A percentile compares a stretch with the other conserved stretches of the same genome.
phyloP scores from a whole-genome alignment of 2,888 invertebrate species.

The Cheiracanthium punctorium region DNA sequence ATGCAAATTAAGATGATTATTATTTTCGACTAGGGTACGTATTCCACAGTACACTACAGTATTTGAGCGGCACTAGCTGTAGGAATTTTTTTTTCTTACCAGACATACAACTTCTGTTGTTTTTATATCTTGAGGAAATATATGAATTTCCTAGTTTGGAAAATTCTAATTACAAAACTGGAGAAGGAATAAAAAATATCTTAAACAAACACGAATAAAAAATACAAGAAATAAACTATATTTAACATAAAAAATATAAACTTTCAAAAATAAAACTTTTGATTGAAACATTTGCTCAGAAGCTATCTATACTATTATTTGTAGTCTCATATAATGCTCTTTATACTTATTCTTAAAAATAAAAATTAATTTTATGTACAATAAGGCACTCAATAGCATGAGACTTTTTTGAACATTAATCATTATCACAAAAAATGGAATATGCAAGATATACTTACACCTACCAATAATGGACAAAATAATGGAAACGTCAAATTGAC shows the following conservation, averaged over 20 bases:
- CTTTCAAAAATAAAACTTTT: slow-evolving; percentile 31
- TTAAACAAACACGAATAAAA: no score
- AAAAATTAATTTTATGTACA: background rate
- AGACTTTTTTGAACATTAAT: background rate
- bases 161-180: no score
- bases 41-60: no score
- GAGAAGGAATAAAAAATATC: no score
- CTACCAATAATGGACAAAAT: background rate
- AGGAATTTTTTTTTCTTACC: no score
- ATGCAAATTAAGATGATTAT: no score
- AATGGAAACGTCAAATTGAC: background rate
- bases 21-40: no score
- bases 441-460: background rate
- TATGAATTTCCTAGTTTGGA: no score
- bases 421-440: background rate
- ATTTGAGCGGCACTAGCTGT: no score
- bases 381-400: background rate
- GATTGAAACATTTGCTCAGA: slow-evolving; percentile 5
- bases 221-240: no score
- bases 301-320: background rate
- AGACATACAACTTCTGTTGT: no score
- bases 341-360: background rate
- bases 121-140: no score
- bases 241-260: slow-evolving; percentile 45
- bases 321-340: background rate